These are phyloP conservation scores for Scaptomyza pallida DNA, from an alignment of 1,140 invertebrate genomes.

Conservation along the genomic window DNA sequence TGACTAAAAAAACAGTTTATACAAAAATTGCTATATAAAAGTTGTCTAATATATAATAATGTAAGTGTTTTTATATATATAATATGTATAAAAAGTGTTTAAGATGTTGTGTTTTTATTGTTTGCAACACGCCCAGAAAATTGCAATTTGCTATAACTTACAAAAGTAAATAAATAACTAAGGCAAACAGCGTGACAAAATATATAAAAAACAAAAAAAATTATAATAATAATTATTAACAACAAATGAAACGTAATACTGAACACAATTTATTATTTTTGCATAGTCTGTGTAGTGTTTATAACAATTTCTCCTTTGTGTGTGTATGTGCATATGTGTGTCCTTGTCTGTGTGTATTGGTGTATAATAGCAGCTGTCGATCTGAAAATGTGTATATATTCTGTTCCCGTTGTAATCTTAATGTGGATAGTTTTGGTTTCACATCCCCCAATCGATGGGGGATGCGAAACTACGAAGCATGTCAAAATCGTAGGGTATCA, in stretches of 20 bases:
- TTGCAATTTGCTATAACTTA: slow-evolving; percentile 34
- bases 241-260: slow-evolving; percentile 69
- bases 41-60: slow-evolving; percentile 61
- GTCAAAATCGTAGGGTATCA: slow-evolving; percentile 66
- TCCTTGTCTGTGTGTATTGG: slow-evolving; percentile 35
- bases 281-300: slow-evolving; percentile 34
- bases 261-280: slow-evolving; percentile 65
- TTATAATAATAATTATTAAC: slow-evolving; percentile 38
- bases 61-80: slow-evolving; percentile 60
- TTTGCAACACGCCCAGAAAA: slow-evolving; percentile 54
- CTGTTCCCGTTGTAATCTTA: neutral
- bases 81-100: slow-evolving; percentile 44
- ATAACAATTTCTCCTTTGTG: too few species aligned
- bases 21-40: slow-evolving; percentile 80
- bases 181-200: slow-evolving; percentile 29
- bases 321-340: too few species aligned
- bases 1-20: slow-evolving; percentile 76
- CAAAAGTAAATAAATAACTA: slow-evolving; percentile 52
- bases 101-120: slow-evolving; percentile 22
- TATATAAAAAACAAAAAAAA: slow-evolving; percentile 37
- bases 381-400: neutral
- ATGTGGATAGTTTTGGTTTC: slow-evolving; percentile 12
- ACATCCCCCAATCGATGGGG: neutral
- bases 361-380: slow-evolving; percentile 7
- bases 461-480: slow-evolving; percentile 18